Evolutionary conservation across 1,140 invertebrate genomes (phyloP), one percentile per base, ranked within the genome.

Genomic region (Galleria mellonella): DNA sequence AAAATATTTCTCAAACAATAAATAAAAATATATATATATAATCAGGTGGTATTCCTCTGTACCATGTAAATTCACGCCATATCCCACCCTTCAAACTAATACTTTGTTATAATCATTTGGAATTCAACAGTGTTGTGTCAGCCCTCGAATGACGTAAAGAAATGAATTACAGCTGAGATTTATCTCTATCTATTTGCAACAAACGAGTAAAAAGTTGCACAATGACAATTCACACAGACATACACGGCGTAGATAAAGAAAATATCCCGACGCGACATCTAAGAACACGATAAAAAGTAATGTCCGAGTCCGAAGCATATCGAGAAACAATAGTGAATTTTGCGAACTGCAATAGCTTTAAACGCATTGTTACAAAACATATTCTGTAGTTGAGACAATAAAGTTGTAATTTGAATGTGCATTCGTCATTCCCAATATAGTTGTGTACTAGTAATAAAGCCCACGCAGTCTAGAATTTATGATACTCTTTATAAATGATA

Each of bases 261-360:
- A 59, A 65, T 59, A 58, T 56, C 61, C 59, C 48, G 53, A 54
- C 60, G 64, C 58, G 52, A 67, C 61, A 23, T 2, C 6, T 60
- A 52, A 46, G 43, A 56, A 42, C 17, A 49, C 66, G 51, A 70
- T 72, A 72, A 72, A 72, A 72, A 63, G 63, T 70, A 72, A 70
- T 67, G 65, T 72, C 67, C 50, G 4, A 4, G 7, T 35, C 4
- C 15, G 41, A 56, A 46, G 52, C 57, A 62, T 57, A 70, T 69
- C 63, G 61, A 63, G 69, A 65, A 72, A 72, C 69, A 72, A 72
- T 72, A 61, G 60, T 59, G 53, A 58, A 39, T 44, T 28, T 50
- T 17, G 37, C 43, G 51, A 60, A 56, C 45, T 59, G 44, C 43
- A 55, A 23, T 7, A 8, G 4, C 39, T 9, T 32, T 28, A 10